Conservation (phyloP, 2,113 vertebrate species). For the Atherinomorus stipes region DNA sequence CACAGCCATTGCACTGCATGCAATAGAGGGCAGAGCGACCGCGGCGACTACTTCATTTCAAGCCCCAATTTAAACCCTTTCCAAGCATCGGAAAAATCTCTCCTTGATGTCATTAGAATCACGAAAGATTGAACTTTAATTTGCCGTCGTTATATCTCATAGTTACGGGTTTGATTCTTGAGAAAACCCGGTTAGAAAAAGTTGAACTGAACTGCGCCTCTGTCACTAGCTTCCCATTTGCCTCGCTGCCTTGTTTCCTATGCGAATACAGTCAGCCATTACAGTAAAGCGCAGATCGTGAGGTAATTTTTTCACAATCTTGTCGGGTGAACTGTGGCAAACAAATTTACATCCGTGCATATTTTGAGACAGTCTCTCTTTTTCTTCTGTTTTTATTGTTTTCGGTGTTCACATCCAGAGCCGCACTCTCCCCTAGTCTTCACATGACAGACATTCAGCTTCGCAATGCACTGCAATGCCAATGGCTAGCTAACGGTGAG, state of each 20-base stretch:
- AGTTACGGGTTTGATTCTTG: slow-evolving; percentile 55
- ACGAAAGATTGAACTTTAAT: slow-evolving; percentile 73
- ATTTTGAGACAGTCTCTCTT: slow-evolving; percentile 48
- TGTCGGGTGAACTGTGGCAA: slow-evolving; percentile 2
- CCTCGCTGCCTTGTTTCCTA: slow-evolving; percentile 86
- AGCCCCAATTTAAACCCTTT: slow-evolving; percentile 60
- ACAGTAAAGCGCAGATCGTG: slow-evolving; percentile 85
- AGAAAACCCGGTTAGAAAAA: slow-evolving; percentile 86
- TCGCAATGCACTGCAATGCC: slow-evolving; percentile 83
- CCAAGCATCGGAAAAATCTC: slow-evolving; percentile 66
- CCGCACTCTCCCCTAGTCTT: slow-evolving; percentile 60
- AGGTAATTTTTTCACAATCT: slow-evolving; percentile 62
- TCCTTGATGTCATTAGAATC: slow-evolving; percentile 52
- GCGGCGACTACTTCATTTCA: slow-evolving; percentile 73
- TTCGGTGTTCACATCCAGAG: slow-evolving; percentile 2
- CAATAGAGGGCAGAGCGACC: slow-evolving; percentile 84
- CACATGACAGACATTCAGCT: slow-evolving; percentile 77
- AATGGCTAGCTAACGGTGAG: slow-evolving; percentile 77
- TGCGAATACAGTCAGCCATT: slow-evolving; percentile 94
- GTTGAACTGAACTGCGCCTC: slow-evolving; percentile 89
- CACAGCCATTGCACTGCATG: slow-evolving; percentile 89
- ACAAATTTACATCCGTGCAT: slow-evolving; percentile 10
- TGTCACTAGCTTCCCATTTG: slow-evolving; percentile 74
- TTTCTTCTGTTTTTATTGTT: slow-evolving; percentile 64
- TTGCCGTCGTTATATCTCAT: slow-evolving; percentile 69